Conservation (phyloP, 2,797 vertebrate genomes). For the Syndactyla subalaris region DNA sequence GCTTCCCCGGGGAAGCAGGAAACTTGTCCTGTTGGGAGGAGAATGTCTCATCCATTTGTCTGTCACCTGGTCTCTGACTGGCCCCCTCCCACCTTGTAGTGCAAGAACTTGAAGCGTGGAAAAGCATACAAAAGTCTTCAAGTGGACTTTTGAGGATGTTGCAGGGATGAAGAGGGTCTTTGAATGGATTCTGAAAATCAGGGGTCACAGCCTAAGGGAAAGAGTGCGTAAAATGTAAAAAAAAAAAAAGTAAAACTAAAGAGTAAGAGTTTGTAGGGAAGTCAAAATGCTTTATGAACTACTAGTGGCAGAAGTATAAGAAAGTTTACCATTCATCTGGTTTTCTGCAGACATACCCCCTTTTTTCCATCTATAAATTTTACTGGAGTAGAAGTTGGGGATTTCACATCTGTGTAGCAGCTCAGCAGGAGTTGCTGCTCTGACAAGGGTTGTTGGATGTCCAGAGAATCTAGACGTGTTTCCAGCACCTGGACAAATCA, state of each 20-base stretch:
- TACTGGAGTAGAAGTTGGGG: background rate
- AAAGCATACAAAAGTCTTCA: background rate
- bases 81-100: background rate
- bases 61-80: background rate
- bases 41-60: background rate
- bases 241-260: background rate
- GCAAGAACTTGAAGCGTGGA: background rate
- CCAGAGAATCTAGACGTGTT: background rate
- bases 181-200: background rate
- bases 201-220: background rate
- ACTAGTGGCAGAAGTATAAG: background rate
- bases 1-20: background rate
- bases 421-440: slow-evolving; percentile 25
- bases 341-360: background rate
- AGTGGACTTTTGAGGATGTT: background rate
- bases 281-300: slow-evolving; percentile 32
- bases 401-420: slow-evolving; percentile 40
- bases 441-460: background rate
- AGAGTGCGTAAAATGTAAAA: background rate
- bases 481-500: slow-evolving; percentile 23
- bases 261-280: background rate
- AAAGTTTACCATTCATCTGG: slow-evolving; percentile 2
- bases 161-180: background rate
- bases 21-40: background rate
- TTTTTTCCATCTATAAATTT: slow-evolving; percentile 48